These are phyloP conservation scores for Hypsibius dujardini DNA, from an alignment of 1,140 invertebrate genomes.

Conservation along the genomic window DNA sequence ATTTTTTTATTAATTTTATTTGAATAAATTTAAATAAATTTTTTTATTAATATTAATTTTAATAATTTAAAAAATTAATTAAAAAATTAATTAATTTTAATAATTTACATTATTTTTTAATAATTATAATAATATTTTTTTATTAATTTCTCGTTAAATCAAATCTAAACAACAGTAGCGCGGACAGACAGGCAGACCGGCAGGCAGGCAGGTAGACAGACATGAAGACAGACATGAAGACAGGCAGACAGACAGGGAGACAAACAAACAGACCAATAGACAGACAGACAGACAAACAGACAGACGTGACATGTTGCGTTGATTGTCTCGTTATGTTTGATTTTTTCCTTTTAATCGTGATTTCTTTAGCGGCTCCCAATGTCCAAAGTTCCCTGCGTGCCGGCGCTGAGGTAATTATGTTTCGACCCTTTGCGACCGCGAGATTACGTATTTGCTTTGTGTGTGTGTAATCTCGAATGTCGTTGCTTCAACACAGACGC, in stretches of 20 bases:
- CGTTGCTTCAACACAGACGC: conserved; percentile 41
- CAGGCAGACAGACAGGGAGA: no score
- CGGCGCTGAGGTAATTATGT: conserved; percentile 7
- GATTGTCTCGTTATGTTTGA: neutral
- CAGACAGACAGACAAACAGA: neutral
- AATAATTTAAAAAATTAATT: conserved; percentile 17
- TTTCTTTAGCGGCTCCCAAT: neutral
- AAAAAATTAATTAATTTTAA: neutral
- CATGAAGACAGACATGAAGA: no score
- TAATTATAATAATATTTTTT: no score
- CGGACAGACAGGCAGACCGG: no score
- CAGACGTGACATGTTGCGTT: neutral
- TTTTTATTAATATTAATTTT: conserved; percentile 18
- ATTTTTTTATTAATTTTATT: conserved; percentile 18
- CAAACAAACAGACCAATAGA: no score
- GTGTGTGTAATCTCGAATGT: neutral
- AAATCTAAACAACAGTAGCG: no score
- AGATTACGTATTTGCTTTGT: no score
- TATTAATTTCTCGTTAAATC: no score
- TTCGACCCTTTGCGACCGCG: no score
- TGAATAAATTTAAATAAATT: conserved; percentile 12
- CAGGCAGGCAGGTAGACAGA: no score
- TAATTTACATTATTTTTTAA: neutral
- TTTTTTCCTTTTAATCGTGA: neutral
- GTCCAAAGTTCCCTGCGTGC: conserved; percentile 15